Evolutionary conservation across 2,888 invertebrate genomes (phyloP).

Genomic region (Eristalis tenax): DNA sequence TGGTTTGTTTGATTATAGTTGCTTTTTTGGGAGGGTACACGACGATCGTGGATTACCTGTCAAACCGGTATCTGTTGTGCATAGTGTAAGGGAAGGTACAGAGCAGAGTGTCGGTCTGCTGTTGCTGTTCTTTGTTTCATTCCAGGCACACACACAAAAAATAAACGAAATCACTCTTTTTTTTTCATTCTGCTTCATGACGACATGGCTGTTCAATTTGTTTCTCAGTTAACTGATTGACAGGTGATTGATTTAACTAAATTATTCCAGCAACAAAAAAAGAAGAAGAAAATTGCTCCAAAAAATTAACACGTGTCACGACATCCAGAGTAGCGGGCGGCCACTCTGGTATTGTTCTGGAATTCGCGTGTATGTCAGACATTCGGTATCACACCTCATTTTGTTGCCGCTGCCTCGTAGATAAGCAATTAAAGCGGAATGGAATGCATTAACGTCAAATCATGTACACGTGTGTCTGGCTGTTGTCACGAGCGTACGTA

Average conservation of each 20-base stretch:
- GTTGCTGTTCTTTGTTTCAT: conserved; percentile 30
- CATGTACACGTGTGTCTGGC: conserved; percentile 18
- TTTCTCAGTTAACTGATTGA: background rate
- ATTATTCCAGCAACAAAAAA: background rate
- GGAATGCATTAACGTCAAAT: conserved; percentile 6
- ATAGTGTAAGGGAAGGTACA: background rate
- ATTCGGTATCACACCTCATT: conserved; percentile 24
- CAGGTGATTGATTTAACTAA: conserved; percentile 14
- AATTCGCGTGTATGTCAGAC: conserved; percentile 33
- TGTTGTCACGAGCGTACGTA: conserved; percentile 29
- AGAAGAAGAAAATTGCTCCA: background rate
- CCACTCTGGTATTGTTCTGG: background rate
- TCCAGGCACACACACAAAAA: background rate
- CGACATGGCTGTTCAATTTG: conserved; percentile 7
- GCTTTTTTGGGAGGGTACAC: conserved; percentile 1
- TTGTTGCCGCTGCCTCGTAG: background rate
- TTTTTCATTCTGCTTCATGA: background rate
- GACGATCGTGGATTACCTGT: conserved; percentile 20
- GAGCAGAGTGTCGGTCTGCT: background rate
- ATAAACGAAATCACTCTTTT: background rate
- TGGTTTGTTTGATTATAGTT: background rate
- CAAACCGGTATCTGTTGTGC: conserved; percentile 59
- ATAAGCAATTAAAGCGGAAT: conserved; percentile 21
- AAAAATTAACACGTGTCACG: conserved; percentile 23
- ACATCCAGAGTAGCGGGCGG: background rate